Percentiles rank a stretch among this genome's conserved stretches.
Evolutionary conservation across 92 coral and sea anemone genomes (phyloP).

Genomic region (Parazoanthus atlanticus): DNA sequence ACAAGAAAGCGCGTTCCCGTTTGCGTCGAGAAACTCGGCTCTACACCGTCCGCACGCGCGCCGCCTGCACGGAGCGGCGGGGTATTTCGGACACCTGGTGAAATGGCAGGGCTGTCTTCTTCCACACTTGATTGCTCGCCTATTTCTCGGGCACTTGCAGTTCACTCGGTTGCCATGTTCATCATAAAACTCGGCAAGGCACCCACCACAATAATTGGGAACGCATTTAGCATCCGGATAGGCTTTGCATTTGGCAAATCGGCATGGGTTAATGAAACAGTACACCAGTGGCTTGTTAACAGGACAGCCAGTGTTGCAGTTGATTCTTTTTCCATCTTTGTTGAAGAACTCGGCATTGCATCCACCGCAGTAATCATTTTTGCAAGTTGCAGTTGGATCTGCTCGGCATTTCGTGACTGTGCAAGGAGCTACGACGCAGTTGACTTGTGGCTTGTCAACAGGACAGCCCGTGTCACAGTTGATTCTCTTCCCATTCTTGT

Average conservation of each 20-base stretch:
- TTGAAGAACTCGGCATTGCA: conserved; percentile 5
- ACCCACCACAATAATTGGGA: conserved; percentile 20
- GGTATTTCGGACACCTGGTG: background rate
- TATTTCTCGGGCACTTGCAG: conserved; percentile 4
- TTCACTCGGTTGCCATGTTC: background rate
- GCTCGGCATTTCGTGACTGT: background rate
- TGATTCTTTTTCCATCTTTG: background rate
- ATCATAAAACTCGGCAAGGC: conserved; percentile 24
- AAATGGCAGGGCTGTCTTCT: background rate
- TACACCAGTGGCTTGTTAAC: conserved; percentile 1
- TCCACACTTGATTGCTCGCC: background rate
- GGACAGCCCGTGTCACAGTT: background rate
- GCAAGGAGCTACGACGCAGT: background rate
- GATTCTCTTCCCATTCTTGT: background rate
- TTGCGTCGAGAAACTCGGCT: background rate
- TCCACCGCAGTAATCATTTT: background rate
- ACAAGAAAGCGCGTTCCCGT: background rate
- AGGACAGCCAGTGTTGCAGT: conserved; percentile 6
- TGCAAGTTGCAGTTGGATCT: background rate
- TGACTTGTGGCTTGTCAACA: background rate
- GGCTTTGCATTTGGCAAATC: conserved; percentile 17
- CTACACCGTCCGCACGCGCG: background rate
- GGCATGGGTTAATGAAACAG: conserved; percentile 4
- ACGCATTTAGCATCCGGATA: conserved; percentile 23
- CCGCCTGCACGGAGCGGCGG: background rate